Percentiles rank a stretch among this genome's conserved stretches.
Conservation (phyloP, 92 coral and sea anemone genomes). For the Siderastrea radians region DNA sequence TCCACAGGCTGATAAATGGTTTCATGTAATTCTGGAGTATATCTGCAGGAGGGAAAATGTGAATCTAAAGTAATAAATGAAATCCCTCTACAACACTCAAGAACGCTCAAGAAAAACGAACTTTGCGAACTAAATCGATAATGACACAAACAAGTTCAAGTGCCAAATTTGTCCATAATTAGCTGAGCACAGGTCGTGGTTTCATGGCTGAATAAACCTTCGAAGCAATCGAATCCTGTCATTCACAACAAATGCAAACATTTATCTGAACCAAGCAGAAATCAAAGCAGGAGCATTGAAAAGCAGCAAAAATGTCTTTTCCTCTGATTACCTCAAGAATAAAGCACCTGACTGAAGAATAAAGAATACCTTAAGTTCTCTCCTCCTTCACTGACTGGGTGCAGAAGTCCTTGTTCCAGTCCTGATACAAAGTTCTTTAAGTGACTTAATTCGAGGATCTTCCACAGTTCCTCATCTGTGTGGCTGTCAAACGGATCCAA, state of each 20-base stretch:
- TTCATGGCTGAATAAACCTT: too few relatives aligned
- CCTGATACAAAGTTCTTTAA: constrained; percentile 72
- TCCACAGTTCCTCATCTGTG: constrained; percentile 78
- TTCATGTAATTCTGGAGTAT: too few relatives aligned
- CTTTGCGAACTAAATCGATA: too few relatives aligned
- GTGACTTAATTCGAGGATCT: constrained; percentile 72
- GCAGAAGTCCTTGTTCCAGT: constrained; percentile 71
- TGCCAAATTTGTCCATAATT: too few relatives aligned
- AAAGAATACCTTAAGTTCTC: constrained; percentile 76
- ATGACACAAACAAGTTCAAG: too few relatives aligned
- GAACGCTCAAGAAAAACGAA: too few relatives aligned
- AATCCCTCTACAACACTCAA: too few relatives aligned
- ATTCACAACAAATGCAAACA: background rate
- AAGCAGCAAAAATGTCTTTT: background rate
- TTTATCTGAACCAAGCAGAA: background rate
- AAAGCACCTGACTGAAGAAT: too few relatives aligned
- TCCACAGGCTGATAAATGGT: background rate
- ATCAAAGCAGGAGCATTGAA: background rate
- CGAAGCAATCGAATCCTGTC: background rate
- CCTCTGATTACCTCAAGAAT: background rate
- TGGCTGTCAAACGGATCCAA: constrained; percentile 22
- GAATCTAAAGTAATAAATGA: too few relatives aligned
- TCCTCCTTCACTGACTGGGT: constrained; percentile 83
- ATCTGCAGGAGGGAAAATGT: too few relatives aligned
- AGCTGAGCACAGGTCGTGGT: too few relatives aligned